phyloP scores from a whole-genome alignment of 2,113 vertebrate genomes.

The Sinocyclocheilus anophthalmus region DNA sequence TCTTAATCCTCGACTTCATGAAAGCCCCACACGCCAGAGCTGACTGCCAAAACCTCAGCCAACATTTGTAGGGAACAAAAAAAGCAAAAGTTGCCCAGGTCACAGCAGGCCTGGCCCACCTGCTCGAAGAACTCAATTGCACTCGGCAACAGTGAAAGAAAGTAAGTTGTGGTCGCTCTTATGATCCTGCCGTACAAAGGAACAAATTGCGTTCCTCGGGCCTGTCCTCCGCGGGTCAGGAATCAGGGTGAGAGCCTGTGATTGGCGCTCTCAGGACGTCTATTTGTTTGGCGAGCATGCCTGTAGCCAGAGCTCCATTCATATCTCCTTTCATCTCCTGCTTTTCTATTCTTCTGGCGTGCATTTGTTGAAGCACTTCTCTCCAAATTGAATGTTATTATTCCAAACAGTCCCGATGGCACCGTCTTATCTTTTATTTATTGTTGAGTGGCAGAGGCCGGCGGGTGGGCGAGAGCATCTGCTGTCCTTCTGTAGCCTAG shows the following conservation, averaged over 20 bases:
- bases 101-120: conserved; percentile 45
- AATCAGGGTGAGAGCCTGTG: conserved; percentile 40
- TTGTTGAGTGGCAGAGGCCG: conserved; percentile 67
- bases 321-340: conserved; percentile 75
- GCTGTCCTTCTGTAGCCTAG: conserved; percentile 67
- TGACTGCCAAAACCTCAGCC: conserved; percentile 16
- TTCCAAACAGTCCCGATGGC: conserved; percentile 71
- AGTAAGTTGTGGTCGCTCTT: conserved; percentile 62
- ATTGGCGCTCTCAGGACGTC: conserved; percentile 23
- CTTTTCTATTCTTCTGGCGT: conserved; percentile 57
- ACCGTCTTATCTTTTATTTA: conserved; percentile 72
- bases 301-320: conserved; percentile 6
- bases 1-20: conserved; percentile 53
- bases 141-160: conserved; percentile 54
- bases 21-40: conserved; percentile 37
- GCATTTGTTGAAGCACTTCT: conserved; percentile 65
- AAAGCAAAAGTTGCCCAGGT: conserved; percentile 40
- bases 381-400: conserved; percentile 75
- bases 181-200: conserved; percentile 56
- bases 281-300: conserved; percentile 51
- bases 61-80: conserved; percentile 20
- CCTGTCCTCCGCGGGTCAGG: conserved; percentile 40
- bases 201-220: conserved; percentile 49
- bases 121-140: conserved; percentile 48
- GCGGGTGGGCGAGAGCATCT: conserved; percentile 59